Evolutionary conservation across 2,113 vertebrate genomes (phyloP).

Genomic region (Eira barbara): DNA sequence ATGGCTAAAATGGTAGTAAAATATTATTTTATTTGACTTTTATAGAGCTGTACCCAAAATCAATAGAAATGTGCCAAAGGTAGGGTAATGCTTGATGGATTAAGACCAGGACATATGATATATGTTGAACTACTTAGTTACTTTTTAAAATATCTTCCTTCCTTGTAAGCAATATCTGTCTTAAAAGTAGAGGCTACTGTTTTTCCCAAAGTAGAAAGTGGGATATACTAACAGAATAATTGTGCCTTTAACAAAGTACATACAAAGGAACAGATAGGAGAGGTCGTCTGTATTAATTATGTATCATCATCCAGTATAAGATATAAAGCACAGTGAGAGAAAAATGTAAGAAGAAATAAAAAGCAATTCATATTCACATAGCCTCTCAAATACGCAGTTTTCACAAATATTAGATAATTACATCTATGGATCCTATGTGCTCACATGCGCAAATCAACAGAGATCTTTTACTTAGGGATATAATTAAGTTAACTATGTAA

Average conservation of each 20-base stretch:
- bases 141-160: not conserved
- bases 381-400: not conserved
- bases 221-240: not conserved
- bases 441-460: not conserved
- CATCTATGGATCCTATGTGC: not conserved
- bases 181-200: not conserved
- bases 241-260: not conserved
- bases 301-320: not conserved
- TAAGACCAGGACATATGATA: not conserved
- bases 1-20: slow-evolving; percentile 39
- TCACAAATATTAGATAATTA: not conserved
- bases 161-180: not conserved
- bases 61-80: slow-evolving; percentile 40
- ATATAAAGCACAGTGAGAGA: not conserved
- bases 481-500: not conserved
- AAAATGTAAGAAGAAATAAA: not conserved
- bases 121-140: slow-evolving; percentile 20
- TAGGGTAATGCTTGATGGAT: slow-evolving; percentile 12
- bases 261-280: not conserved
- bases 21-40: slow-evolving; percentile 57
- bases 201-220: not conserved
- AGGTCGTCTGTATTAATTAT: not conserved
- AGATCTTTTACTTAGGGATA: not conserved
- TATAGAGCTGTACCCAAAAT: slow-evolving; percentile 28
- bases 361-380: not conserved